Base-by-base conservation (phyloP, 2,888 invertebrate species). In the Apodemia hepburni region DNA sequence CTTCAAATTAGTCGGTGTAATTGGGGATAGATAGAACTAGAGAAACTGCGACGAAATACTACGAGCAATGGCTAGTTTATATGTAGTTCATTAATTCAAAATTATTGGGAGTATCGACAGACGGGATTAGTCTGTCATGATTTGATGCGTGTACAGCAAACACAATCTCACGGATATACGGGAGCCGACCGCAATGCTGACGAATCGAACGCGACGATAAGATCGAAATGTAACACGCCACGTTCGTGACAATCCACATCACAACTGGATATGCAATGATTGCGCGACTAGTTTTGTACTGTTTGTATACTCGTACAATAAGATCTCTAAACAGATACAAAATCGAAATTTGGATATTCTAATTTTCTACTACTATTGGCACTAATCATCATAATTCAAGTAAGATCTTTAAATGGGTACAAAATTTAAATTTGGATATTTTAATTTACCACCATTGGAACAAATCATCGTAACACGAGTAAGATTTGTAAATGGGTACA, bases 181-280 rank as follows among this genome's bases (percentile, higher is more conserved):
- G 73, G 75, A 72, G 67, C 71, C 74, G 72, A 85, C 83, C 84
- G 75, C 85, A 84, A 70, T 72, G 63, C 63, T 64, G 66, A 65
- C 66, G 63, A 64, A 62, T 65, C 51, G 51, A 63, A 68, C 66
- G 66, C 63, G 65, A 62, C 59, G 64, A 64, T 68, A 69, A 66
- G 66, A 66, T 64, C 59, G 66, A 64, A 64, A 65, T 65, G 68
- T 71, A 71, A 71, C 73, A 75, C 72, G 73, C 71, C 78, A 78
- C 78, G 76, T 54, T 27, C 80, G 81, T 82, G 85, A 87, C 87
- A 87, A 87, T 87, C 86, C 85, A 85, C 81, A 78, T 77, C 75
- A 75, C 79, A 80, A 77, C 74, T 76, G 75, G 75, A 75, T 79
- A 76, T 78, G 65, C 63, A 84, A 82, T 85, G 75, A 79, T 81